Evolutionary conservation across 2,113 vertebrate genomes (phyloP).

Genomic region (Tragulus kanchil): DNA sequence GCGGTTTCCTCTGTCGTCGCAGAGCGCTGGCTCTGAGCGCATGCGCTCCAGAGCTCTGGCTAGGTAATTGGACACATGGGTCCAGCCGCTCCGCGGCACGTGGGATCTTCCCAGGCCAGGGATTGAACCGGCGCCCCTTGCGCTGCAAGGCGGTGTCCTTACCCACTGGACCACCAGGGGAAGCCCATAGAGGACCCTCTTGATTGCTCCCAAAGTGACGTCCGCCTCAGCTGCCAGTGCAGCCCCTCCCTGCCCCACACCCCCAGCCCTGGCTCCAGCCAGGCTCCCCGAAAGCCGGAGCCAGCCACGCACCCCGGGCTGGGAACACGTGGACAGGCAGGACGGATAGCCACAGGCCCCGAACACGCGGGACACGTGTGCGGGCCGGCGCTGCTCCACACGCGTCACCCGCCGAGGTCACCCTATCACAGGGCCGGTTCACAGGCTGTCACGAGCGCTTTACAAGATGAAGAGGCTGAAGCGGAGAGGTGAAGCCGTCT

Average conservation of each 20-base stretch:
- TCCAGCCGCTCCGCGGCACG: no score
- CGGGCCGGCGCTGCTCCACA: rapidly evolving
- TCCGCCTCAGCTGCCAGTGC: rapidly evolving
- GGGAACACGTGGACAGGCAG: not conserved
- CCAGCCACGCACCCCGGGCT: rapidly evolving
- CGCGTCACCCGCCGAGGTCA: not conserved
- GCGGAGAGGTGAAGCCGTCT: not conserved
- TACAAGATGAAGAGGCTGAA: not conserved
- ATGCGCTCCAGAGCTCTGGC: no score
- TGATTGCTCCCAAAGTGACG: not conserved
- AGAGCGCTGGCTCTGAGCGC: no score
- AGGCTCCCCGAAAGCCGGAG: not conserved
- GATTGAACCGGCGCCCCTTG: no score
- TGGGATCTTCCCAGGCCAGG: no score
- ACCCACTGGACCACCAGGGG: no score
- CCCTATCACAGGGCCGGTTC: not conserved
- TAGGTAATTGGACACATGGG: no score
- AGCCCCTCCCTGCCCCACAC: not conserved
- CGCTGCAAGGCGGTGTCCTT: no score
- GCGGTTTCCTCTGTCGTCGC: no score
- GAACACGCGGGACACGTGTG: not conserved
- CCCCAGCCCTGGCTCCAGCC: not conserved
- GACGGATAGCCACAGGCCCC: rapidly evolving
- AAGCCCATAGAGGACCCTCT: not conserved
- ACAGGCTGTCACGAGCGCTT: not conserved